Conservation (phyloP, 2,888 invertebrate species). For the Thysanoteuthis rhombus region DNA sequence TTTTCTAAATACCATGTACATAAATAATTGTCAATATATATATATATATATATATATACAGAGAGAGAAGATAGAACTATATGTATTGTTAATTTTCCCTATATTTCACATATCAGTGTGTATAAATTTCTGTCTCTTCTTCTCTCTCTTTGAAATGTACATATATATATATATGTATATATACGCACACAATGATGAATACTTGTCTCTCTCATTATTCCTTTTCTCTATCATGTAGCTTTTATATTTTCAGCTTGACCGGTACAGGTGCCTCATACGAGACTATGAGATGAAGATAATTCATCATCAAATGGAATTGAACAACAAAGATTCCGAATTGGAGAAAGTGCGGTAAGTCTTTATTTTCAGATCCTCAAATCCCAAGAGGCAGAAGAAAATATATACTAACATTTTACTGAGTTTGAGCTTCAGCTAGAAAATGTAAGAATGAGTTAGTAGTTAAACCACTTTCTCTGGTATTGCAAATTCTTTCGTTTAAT, state of each 20-base stretch:
- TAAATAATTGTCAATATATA: neutral
- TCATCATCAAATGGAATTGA: conserved; percentile 30
- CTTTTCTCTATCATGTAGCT: neutral
- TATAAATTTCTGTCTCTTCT: neutral
- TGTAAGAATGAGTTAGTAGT: too few relatives aligned
- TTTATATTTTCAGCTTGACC: neutral
- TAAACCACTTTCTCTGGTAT: too few relatives aligned
- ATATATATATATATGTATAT: neutral
- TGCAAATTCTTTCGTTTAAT: too few relatives aligned
- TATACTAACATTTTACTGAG: too few relatives aligned
- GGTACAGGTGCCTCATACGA: neutral
- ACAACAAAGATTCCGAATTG: conserved; percentile 59
- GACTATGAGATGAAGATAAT: neutral
- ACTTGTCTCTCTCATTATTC: neutral
- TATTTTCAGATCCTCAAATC: neutral
- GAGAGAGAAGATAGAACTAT: neutral
- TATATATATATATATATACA: neutral
- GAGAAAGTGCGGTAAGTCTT: conserved; percentile 50
- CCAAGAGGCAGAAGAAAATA: too few relatives aligned
- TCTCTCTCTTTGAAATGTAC: too few relatives aligned
- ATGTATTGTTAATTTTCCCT: neutral
- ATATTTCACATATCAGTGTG: neutral
- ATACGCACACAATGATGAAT: neutral
- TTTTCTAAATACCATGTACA: neutral
- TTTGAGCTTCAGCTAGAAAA: too few relatives aligned